Base-by-base conservation (phyloP, 2,888 invertebrate genomes). In the Xylota segnis region DNA sequence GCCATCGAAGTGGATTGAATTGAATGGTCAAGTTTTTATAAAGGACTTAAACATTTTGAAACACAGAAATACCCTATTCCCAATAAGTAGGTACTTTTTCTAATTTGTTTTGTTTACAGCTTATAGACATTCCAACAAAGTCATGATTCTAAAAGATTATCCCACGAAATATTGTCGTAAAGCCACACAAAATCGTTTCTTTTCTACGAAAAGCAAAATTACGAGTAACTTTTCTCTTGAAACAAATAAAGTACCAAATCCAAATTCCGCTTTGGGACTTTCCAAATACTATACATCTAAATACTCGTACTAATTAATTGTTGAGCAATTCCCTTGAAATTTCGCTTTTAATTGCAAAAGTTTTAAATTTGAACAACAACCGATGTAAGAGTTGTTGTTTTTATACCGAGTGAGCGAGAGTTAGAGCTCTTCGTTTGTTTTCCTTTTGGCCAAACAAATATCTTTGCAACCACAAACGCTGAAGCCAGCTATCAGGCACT, bases 271-370 rank as follows among this genome's bases (percentile, higher is more conserved):
- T 43, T 45, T 16, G 4, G 18, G 23, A 32, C 43, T 56, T 43
- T 58, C 32, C 7, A n/a, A 29, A 47, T 47, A 27, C 54, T 65
- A 5, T 45, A 23, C 37, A 58, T 58, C 58, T 34, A 61, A 61
- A 52, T n/a, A 74, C 45, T 63, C 32, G 18, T 45, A 45, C 65
- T 74, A 75, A 79, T 79, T 83, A 83, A 79, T 79, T 63, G 66
- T 12, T 27, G 23, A 72, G 66, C 34, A 72, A 77, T 83, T 77
- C 52, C 56, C 61, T 45, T 61, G 27, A 56, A 66, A 72, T 47
- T 72, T 34, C 7, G 12, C 29, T 58, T 70, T 79, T 84, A 79
- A 84, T 79, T 84, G 65, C 58, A 65, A 79, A 82, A 78, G 79
- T 84, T 84, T 68, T 68, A 65, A 79, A 45, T 56, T 61, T 70